A percentile compares a stretch with the other conserved stretches of the same genome.
These are phyloP conservation scores for Paramisgurnus dabryanus DNA, from an alignment of 2,113 vertebrate species.

Conservation along the genomic window DNA sequence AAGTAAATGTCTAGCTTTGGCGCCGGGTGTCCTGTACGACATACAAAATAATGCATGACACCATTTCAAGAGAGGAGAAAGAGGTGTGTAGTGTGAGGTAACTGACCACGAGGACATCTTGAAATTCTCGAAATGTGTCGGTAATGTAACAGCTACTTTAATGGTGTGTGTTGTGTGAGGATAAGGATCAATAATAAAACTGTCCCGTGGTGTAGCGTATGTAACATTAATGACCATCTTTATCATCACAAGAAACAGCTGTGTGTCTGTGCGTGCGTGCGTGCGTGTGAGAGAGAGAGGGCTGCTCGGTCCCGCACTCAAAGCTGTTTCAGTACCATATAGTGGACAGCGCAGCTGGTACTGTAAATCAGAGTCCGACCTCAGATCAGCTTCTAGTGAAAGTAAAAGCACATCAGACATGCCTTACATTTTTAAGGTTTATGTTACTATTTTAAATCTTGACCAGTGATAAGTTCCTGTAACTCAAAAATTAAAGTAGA, in stretches of 20 bases:
- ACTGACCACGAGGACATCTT: conserved; percentile 40
- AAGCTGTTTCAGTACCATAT: conserved; percentile 34
- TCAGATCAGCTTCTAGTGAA: not conserved
- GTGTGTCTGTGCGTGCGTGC: not conserved
- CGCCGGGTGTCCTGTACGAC: not conserved
- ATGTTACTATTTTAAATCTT: too few species aligned
- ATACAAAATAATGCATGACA: conserved; percentile 18
- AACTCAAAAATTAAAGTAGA: too few species aligned
- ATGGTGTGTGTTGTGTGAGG: too few species aligned
- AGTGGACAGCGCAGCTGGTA: conserved; percentile 43
- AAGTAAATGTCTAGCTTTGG: not conserved
- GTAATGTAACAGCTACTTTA: not conserved
- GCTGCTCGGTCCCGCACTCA: not conserved
- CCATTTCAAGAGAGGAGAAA: conserved; percentile 27
- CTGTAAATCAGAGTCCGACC: conserved; percentile 8
- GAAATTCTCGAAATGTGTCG: not conserved
- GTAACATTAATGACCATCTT: not conserved
- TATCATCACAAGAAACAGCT: not conserved
- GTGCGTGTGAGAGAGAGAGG: too few species aligned
- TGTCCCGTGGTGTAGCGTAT: not conserved
- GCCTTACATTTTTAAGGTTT: too few species aligned
- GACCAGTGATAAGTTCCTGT: too few species aligned
- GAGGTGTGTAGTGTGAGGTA: not conserved
- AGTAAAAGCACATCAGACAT: not conserved
- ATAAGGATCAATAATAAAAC: not conserved